These are phyloP conservation scores for Chlamydotis undulata DNA, from an alignment of 2,113 vertebrate genomes.

Conservation along the genomic window DNA sequence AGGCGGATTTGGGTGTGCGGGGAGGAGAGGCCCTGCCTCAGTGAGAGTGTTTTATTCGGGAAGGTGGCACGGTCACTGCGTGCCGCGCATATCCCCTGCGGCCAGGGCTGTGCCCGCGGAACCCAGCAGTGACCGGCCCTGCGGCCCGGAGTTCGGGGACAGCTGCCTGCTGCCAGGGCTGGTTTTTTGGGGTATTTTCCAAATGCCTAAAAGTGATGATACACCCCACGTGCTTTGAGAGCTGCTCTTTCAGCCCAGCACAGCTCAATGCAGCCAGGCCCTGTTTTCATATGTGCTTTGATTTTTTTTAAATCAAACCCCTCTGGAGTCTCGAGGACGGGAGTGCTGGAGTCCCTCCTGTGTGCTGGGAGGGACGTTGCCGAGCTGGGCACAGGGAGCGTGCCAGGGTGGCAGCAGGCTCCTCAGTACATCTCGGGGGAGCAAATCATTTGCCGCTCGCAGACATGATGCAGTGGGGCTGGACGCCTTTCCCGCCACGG, in stretches of 20 bases:
- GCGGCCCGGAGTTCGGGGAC: background rate
- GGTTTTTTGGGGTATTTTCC: background rate
- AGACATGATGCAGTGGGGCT: background rate
- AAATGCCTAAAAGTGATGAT: background rate
- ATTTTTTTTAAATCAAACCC: background rate
- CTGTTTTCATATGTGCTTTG: background rate
- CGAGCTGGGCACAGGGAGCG: background rate
- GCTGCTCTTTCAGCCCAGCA: background rate
- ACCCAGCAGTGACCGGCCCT: background rate
- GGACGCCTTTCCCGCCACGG: rapidly evolving
- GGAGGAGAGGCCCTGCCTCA: background rate
- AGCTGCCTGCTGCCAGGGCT: background rate
- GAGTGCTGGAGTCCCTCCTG: too few species aligned
- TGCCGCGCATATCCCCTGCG: rapidly evolving
- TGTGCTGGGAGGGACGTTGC: background rate
- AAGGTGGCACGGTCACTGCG: rapidly evolving
- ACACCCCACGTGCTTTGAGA: rapidly evolving
- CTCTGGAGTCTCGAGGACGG: background rate
- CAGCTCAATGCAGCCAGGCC: background rate
- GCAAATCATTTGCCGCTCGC: rapidly evolving
- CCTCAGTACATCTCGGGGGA: background rate
- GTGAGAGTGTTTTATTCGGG: background rate
- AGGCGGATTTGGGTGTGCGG: background rate
- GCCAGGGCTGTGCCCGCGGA: background rate
- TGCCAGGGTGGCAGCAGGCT: background rate